Evolutionary conservation across 1,140 invertebrate genomes (phyloP), one percentile per base, ranked within the genome.

Genomic region (Drosophila kurseongensis): DNA sequence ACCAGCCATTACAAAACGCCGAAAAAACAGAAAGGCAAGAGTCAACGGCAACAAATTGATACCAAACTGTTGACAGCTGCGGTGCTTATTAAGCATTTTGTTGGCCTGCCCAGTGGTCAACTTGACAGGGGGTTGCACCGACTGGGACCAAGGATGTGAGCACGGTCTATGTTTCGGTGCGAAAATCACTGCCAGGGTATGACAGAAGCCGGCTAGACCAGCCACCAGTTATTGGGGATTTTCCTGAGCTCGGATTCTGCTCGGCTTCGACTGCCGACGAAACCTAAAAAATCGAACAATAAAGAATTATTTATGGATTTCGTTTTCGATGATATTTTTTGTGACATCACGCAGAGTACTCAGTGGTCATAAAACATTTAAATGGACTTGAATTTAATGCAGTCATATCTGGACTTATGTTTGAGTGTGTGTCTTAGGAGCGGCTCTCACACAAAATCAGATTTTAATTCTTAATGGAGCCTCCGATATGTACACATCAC

Each of bases 1-100:
- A 52, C 12, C 16, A 10, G 5, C 32, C 66, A 59, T 48, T 48
- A 29, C 38, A 62, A 50, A 61, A 52, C 5, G 5, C 13, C 29
- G 12, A 40, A 48, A 66, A 48, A 29, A 1, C 16, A 42, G 58
- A 40, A 51, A 48, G 9, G 23, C 57, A 16, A 62, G 8, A 65
- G 62, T 65, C 57, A 61, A 38, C 35, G 62, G 32, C 35, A 61
- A 18, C 58, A 48, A 32, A 75, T 75, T 57, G 72, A 75, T 82
- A 73, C 47, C 68, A 45, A 73, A 63, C 50, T 61, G 74, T 61
- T 88, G 83, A 76, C 82, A 88, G 82, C 78, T 83, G 79, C 66
- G 82, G 27, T 89, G 83, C 82, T 86, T 86, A 85, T 85, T 85
- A 85, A 86, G 82, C 82, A 67, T 72, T 88, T 85, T 85, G 60